Evolutionary conservation across 2,113 vertebrate species (phyloP), one percentile per base, ranked within the genome.

Genomic region (Coregonus clupeaformis): DNA sequence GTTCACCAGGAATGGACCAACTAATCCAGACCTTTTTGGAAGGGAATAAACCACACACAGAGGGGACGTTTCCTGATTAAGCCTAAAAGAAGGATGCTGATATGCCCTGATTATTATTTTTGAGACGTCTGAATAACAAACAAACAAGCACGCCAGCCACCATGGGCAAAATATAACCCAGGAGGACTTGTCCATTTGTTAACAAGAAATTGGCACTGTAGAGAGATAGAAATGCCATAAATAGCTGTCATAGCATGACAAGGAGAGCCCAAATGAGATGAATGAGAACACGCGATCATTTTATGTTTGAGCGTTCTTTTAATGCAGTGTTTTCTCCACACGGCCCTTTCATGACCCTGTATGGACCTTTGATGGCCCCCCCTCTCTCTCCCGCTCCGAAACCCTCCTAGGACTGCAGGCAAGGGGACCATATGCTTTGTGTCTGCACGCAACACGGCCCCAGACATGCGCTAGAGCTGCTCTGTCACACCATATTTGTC

Each of bases 401-500:
- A 79, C 78, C 80, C 81, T 29, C 32, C 72, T 69, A 75, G 81
- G 74, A 75, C 73, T 0, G 42, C 77, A 65, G 82, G 73, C 77
- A 71, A 59, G 79, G 77, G 18, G 30, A 71, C 72, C 75, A 76
- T 85, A 84, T 86, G 86, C 81, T 86, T 80, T n/a, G 49, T 82
- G 86, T 90, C 86, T 85, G 77, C 86, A 84, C 22, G 66, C 84
- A 76, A 87, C 25, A 45, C 71, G 57, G 82, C 81, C 73, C 73
- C 69, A 42, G 11, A 27, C n/a, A 12, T 81, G 78, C 83, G 80
- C 83, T 76, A 16, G 68, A 85, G 85, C 84, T 76, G 59, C 68
- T 72, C 74, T 84, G 86, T 90, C 88, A 78, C n/a, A 27, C 49
- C 75, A 87, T 90, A 86, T 80, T 84, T 63, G 75, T 85, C 83